These are phyloP conservation scores for Neopelma chrysocephalum DNA, from an alignment of 2,797 vertebrate species.

Conservation along the genomic window DNA sequence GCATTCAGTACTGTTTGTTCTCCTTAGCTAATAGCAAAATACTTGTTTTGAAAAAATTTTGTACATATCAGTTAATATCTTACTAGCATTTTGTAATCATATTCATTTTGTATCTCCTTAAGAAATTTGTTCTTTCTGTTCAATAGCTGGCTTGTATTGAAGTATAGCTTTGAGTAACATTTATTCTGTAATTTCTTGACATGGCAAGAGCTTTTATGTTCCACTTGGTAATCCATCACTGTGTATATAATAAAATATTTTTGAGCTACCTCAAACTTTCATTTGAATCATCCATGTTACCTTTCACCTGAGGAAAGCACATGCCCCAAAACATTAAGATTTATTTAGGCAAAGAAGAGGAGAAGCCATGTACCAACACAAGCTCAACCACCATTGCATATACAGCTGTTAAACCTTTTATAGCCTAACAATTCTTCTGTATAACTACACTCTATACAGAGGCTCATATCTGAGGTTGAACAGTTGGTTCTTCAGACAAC, in stretches of 20 bases:
- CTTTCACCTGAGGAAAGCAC: neutral
- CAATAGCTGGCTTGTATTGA: neutral
- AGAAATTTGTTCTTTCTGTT: neutral
- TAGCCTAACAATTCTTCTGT: neutral
- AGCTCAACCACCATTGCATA: neutral
- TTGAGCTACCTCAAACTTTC: neutral
- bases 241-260: neutral
- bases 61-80: neutral
- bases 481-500: neutral
- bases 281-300: neutral
- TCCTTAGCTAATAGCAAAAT: neutral
- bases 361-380: neutral
- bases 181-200: neutral
- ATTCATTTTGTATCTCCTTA: neutral
- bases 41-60: neutral
- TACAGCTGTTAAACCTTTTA: neutral
- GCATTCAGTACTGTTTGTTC: neutral
- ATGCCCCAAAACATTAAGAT: neutral
- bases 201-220: neutral
- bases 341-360: neutral
- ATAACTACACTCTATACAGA: neutral
- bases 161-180: neutral
- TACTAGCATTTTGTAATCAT: neutral
- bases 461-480: neutral
- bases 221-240: neutral